Base-by-base conservation (phyloP, 2,113 vertebrate genomes). In the Burhinus bistriatus region DNA sequence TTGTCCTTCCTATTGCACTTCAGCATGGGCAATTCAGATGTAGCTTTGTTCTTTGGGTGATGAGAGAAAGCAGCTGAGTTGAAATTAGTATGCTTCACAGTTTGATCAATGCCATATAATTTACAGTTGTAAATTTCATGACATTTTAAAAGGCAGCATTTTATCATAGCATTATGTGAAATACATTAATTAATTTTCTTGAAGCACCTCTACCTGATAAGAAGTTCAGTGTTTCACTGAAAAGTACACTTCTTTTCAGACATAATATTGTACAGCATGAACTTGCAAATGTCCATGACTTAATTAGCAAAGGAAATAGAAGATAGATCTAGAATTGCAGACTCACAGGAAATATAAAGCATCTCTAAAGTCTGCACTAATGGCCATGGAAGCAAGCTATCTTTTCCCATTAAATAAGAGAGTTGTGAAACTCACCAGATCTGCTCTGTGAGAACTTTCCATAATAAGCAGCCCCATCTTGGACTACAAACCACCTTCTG, bases 281-380 rank as follows among this genome's bases (percentile, higher is more conserved):
- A 55, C 19, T 72, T 89, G 34, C 9, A 72, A 49, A 62, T 83
- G 26, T 62, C 54, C 21, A 45, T 22, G n/a, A 72, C n/a, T 88
- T 89, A 75, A 88, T 88, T 90, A 83, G 7, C 26, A 72, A 92
- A 96, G 29, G 91, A 94, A 94, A 92, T 15, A 65, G 52, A 54
- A 79, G 22, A 86, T 47, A 76, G 42, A 64, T 51, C 12, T 45
- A 16, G 30, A 95, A 79, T 13, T 80, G 29, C 20, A 80, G 71
- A 80, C 22, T 77, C 45, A 36, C 42, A 59, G 76, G 79, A 90
- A 88, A 68, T 52, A 68, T 16, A 92, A 96, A 59, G 2, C 26
- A 38, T 36, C 15, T 94, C 44, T 64, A 22, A 90, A 86, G 38
- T 61, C 40, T 88, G 22, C 42, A 57, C 12, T 94, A 69, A 89